Percentiles rank a stretch among this genome's conserved stretches.
phyloP scores from a whole-genome alignment of 2,888 invertebrate species.

The Orthosia gothica region DNA sequence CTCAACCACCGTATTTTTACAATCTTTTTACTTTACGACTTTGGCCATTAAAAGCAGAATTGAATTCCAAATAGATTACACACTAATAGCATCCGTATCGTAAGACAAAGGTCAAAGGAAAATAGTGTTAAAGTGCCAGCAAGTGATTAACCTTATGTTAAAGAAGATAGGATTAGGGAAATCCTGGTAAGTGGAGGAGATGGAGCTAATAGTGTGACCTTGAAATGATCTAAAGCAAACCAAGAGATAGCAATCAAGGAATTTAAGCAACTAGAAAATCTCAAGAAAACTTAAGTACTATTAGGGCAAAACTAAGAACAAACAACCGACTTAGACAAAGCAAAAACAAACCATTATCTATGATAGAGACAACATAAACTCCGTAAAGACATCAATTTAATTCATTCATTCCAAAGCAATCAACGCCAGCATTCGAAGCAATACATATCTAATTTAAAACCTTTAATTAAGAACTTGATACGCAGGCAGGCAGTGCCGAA shows the following conservation, averaged over 20 bases:
- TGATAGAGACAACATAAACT: neutral
- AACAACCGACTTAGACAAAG: too few relatives aligned
- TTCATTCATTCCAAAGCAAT: constrained; percentile 18
- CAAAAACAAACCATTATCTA: neutral
- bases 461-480: constrained; percentile 60
- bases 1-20: constrained; percentile 42
- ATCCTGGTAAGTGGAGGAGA: neutral
- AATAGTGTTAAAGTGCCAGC: neutral
- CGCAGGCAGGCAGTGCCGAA: constrained; percentile 31
- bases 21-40: constrained; percentile 43
- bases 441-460: constrained; percentile 54
- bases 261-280: neutral
- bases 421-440: constrained; percentile 22
- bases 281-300: neutral
- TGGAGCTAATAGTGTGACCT: neutral
- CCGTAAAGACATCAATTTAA: neutral
- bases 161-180: neutral
- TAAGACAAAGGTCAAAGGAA: constrained; percentile 1
- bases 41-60: constrained; percentile 36
- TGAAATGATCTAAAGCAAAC: neutral
- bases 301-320: neutral
- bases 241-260: too few relatives aligned
- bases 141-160: neutral
- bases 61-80: constrained; percentile 37
- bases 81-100: constrained; percentile 24